These are phyloP conservation scores for Cryptotis parvus DNA, from an alignment of 2,113 vertebrate genomes.

Conservation along the genomic window DNA sequence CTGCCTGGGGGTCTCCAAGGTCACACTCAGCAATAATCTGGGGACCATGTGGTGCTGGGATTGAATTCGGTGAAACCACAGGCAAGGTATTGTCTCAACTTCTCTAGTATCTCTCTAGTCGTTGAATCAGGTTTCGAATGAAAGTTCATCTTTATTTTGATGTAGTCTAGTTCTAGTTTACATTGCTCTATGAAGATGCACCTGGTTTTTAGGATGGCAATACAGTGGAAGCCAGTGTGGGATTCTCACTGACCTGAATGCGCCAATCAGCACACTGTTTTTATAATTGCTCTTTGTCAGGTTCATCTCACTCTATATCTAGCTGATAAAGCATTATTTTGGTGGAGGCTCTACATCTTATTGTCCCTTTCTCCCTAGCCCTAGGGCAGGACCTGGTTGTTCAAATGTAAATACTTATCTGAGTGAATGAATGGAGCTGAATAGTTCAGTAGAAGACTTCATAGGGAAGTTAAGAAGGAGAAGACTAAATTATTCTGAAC, in stretches of 20 bases:
- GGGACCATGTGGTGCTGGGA: too few species aligned
- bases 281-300: neutral
- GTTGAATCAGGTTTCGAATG: constrained; percentile 8
- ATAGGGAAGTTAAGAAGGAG: neutral
- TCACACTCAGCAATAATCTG: too few species aligned
- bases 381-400: neutral
- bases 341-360: neutral
- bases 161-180: neutral
- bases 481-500: neutral
- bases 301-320: neutral
- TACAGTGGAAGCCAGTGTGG: neutral
- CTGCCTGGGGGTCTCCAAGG: too few species aligned
- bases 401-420: constrained; percentile 51
- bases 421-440: constrained; percentile 5
- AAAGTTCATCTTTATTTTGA: neutral
- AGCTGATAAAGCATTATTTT: neutral
- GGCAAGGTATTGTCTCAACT: too few species aligned
- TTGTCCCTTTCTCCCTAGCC: constrained; percentile 31
- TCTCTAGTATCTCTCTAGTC: too few species aligned
- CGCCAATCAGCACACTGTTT: neutral
- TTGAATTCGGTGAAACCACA: too few species aligned
- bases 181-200: neutral
- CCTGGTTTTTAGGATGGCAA: neutral
- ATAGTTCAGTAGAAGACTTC: constrained; percentile 10
- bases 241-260: neutral